Base-by-base conservation (phyloP, 2,888 invertebrate genomes). In the Tyria jacobaeae region DNA sequence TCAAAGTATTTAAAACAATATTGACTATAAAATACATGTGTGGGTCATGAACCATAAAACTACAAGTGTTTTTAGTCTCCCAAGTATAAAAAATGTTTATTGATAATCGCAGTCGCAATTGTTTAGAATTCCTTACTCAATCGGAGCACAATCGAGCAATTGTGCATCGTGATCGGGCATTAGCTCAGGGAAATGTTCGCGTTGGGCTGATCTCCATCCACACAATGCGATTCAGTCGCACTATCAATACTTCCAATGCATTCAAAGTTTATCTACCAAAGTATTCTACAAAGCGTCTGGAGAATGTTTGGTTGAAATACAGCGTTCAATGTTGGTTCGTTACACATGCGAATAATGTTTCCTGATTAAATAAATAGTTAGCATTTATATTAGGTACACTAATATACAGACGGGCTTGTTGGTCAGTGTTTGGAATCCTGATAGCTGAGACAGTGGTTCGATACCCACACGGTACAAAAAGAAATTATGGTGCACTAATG, bases 111-210 rank as follows among this genome's bases (percentile, higher is more conserved):
- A 68, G 35, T 71, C 73, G 64, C 34, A 21, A 48, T 52, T 58
- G 44, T 69, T 49, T 3, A 61, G 57, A 51, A 51, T 21, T 68
- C 82, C 71, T 82, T 70, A 75, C 58, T 61, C 62, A 78, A 81
- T 81, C 79, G 70, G 73, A 73, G 77, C 73, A 81, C 81, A 83
- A 81, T 81, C 80, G 83, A 73, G 73, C 78, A 78, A 74, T 74
- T 75, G 81, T 79, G 80, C 78, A 71, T 76, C 79, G 78, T 82
- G 79, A 85, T 84, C 85, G 78, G 77, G 76, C 81, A 80, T 73
- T 77, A 70, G 75, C 75, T 76, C 79, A 72, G 68, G 72, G 71
- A 77, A 75, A 78, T 71, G 78, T 71, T 70, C 56, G 75, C 66
- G 62, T 66, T 54, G 48, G 35, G 37, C 56, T 47, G 68, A 75